Evolutionary conservation across 2,113 vertebrate genomes (phyloP).

Genomic region (Crotophaga sulcirostris): DNA sequence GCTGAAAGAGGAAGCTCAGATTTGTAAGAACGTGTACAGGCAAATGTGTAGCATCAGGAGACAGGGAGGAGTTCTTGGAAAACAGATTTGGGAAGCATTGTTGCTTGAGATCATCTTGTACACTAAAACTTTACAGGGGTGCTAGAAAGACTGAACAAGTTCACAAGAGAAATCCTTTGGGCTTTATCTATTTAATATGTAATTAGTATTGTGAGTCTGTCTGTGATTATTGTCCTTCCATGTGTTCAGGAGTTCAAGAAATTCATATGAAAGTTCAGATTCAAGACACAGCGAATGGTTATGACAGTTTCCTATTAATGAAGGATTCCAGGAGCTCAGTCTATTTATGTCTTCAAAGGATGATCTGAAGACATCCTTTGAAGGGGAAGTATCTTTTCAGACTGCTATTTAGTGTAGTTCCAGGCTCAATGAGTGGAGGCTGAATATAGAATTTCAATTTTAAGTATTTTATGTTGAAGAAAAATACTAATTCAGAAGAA

Average conservation of each 20-base stretch:
- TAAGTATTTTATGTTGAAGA: neutral
- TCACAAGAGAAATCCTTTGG: neutral
- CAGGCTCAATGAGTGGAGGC: neutral
- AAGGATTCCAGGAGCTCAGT: neutral
- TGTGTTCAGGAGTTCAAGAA: neutral
- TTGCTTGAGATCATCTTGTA: neutral
- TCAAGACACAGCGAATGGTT: neutral
- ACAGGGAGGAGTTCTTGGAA: neutral
- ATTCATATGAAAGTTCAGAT: neutral
- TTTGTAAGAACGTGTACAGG: neutral
- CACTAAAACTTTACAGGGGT: neutral
- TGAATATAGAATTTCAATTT: neutral
- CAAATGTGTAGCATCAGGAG: neutral
- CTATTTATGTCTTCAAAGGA: neutral
- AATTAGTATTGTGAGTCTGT: neutral
- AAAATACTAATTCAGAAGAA: neutral
- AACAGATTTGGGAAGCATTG: neutral
- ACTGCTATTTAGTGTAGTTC: neutral
- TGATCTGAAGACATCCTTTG: neutral
- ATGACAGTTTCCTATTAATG: neutral
- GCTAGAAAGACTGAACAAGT: neutral
- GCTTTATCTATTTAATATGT: neutral
- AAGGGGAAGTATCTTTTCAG: neutral
- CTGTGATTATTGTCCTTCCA: neutral
- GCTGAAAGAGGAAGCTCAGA: neutral